Base-by-base conservation (phyloP, 1,140 invertebrate species). In the Bradysia coprophila region DNA sequence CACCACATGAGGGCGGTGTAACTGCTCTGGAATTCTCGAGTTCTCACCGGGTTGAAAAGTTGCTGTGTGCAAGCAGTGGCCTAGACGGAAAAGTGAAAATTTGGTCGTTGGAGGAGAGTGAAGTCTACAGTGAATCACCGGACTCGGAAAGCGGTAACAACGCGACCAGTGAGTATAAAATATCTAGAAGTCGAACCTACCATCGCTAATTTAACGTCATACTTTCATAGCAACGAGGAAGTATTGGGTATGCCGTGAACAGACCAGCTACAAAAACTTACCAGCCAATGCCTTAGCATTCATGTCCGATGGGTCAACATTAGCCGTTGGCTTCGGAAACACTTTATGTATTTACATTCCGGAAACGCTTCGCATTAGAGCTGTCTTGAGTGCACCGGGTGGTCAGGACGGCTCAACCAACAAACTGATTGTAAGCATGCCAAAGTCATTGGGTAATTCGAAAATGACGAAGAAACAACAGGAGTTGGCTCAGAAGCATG, bases 291-390 rank as follows among this genome's bases (percentile, higher is more conserved):
- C 67, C 45, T 63, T 75, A 1, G 67, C 63, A 36, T 87, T 86
- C 54, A 78, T 81, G 1, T 62, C 69, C 34, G 85, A 90, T 63
- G 81, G 79, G 21, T 86, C 83, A 1, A 51, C 86, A 15, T 49
- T 89, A 16, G 80, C 72, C 19, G 76, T 80, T 18, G 71, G 67
- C 8, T 89, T 82, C 65, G 71, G 63, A 20, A 64, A 68, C n/a
- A 70, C 65, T 34, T 51, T 86, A 20, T 86, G 81, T 4, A 53
- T 84, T 19, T 88, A 81, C 77, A 66, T 67, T 46, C 57, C 71
- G 39, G 63, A 72, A 41, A 60, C 60, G 6, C 61, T 64, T 46
- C 58, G 67, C 16, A 53, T 81, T 8, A 72, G 71, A 50, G 68
- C 67, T 45, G 65, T 64, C 0, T 45, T 68, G 9, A 60, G 49